Conservation (phyloP, 2,113 vertebrate genomes). For the Anarrhichthys ocellatus region DNA sequence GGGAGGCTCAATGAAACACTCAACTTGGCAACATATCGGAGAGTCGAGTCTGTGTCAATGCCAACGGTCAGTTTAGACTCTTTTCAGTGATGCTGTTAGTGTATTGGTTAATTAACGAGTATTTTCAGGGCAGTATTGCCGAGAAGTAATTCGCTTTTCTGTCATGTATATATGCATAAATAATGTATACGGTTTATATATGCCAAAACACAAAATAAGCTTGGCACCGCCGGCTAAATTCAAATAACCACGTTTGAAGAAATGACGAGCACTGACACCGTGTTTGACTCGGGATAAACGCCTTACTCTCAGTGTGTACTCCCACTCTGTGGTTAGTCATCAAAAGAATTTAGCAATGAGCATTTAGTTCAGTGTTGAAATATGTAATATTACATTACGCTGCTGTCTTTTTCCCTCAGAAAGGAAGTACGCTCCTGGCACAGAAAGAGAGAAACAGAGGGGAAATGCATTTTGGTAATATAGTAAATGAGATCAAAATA, state of each 20-base stretch:
- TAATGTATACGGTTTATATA: background rate
- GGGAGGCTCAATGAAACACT: conserved; percentile 55
- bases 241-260: background rate
- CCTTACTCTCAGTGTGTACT: background rate
- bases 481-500: conserved; percentile 37
- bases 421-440: background rate
- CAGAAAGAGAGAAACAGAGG: conserved; percentile 9
- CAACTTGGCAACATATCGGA: conserved; percentile 27
- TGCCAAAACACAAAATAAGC: conserved; percentile 8
- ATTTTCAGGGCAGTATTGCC: conserved; percentile 23
- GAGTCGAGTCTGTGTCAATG: conserved; percentile 17
- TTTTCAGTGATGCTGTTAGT: conserved; percentile 35
- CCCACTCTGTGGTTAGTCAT: background rate
- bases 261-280: background rate
- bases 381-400: background rate
- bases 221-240: background rate
- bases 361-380: conserved; percentile 14
- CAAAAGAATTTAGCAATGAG: background rate
- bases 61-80: conserved; percentile 33
- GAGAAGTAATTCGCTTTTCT: conserved; percentile 21
- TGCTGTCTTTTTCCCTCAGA: conserved; percentile 10
- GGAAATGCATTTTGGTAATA: conserved; percentile 21
- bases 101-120: conserved; percentile 26
- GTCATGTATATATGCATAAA: background rate
- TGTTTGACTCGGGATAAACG: background rate